Percentiles rank a stretch among this genome's conserved stretches.
phyloP scores from a whole-genome alignment of 2,888 invertebrate genomes.

The Tortricodes alternella region DNA sequence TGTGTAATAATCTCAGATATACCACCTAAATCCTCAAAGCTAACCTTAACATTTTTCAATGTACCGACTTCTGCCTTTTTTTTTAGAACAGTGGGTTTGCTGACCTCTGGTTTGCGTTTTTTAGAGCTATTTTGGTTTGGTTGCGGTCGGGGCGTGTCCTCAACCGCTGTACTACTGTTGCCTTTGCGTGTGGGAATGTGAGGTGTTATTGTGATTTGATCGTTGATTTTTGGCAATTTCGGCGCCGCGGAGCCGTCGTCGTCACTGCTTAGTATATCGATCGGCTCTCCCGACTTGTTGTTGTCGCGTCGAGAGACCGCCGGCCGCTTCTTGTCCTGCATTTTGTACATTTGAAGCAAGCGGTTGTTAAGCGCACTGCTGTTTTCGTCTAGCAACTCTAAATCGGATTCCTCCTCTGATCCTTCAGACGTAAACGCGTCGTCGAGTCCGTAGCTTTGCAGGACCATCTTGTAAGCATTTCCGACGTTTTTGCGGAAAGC shows the following conservation, averaged over 20 bases:
- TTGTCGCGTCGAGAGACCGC: constrained; percentile 60
- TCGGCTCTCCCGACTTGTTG: constrained; percentile 72
- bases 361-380: constrained; percentile 87
- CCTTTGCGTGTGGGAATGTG: constrained; percentile 61
- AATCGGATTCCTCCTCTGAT: constrained; percentile 84
- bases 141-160: constrained; percentile 49
- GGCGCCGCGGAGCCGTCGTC: constrained; percentile 70
- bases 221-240: constrained; percentile 75
- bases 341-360: constrained; percentile 75
- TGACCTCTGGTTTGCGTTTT: constrained; percentile 66
- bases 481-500: constrained; percentile 92
- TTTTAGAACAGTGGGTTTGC: constrained; percentile 51
- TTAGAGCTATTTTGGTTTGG: constrained; percentile 55
- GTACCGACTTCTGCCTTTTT: constrained; percentile 64
- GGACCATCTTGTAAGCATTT: constrained; percentile 88
- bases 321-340: constrained; percentile 76
- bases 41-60: constrained; percentile 72
- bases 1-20: constrained; percentile 87
- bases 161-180: constrained; percentile 54
- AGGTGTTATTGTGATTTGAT: constrained; percentile 77
- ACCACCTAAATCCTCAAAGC: constrained; percentile 91
- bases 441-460: constrained; percentile 86
- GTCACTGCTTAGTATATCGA: constrained; percentile 73
- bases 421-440: constrained; percentile 83
- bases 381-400: constrained; percentile 90